These are phyloP conservation scores for Willisornis vidua DNA, from an alignment of 2,113 vertebrate species.

Conservation along the genomic window DNA sequence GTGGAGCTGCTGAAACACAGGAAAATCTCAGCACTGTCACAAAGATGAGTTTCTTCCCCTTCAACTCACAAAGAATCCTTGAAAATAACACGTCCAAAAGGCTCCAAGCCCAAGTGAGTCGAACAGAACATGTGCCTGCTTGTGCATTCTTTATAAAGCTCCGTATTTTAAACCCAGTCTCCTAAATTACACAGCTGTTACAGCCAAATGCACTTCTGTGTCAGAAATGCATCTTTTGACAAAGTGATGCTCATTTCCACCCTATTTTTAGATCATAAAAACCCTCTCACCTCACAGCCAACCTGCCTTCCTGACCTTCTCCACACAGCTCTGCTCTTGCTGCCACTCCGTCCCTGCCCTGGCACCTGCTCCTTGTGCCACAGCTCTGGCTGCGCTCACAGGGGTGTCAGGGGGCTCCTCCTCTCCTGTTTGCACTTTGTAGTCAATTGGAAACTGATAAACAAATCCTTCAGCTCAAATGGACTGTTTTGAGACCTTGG, in stretches of 20 bases:
- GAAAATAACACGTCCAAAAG: neutral
- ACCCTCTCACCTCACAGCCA: neutral
- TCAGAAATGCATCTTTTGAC: neutral
- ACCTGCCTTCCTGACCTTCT: neutral
- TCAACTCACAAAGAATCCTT: neutral
- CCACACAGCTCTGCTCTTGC: neutral
- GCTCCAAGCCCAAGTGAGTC: neutral
- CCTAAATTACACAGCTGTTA: neutral
- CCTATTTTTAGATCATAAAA: neutral
- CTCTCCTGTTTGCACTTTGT: accelerated
- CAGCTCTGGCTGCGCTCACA: accelerated
- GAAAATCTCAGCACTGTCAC: neutral
- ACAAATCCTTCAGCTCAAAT: neutral
- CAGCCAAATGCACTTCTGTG: neutral
- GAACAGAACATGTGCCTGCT: neutral
- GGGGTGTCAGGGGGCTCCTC: neutral
- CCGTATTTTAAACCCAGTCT: neutral
- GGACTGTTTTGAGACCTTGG: neutral
- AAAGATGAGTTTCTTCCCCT: neutral
- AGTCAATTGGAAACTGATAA: neutral
- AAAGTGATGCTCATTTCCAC: neutral
- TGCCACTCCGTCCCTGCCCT: neutral
- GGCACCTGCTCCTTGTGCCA: neutral
- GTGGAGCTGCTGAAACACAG: neutral
- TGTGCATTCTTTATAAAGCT: constrained; percentile 3